Evolutionary conservation across 2,888 invertebrate genomes (phyloP), one percentile per base, ranked within the genome.

Genomic region (Lasiommata megera): DNA sequence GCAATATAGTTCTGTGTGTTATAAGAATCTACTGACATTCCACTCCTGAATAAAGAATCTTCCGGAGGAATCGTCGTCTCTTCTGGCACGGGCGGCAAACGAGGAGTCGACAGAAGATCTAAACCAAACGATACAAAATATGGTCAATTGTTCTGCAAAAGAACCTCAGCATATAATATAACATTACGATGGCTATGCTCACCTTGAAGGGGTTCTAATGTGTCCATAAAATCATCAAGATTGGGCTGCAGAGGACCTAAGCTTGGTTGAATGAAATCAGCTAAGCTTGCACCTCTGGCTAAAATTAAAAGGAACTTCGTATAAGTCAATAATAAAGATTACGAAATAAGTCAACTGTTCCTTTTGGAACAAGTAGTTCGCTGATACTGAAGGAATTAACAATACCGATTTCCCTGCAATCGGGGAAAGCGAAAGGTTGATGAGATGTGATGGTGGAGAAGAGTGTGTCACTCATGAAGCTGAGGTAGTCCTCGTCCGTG

Each of bases 231-330:
- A 87, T 98, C 98, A 78, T 98, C 98, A 74, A 99, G 93, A 88
- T 97, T 98, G 65, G 99, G 99, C 87, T 99, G 99, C 61, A 99
- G 91, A 54, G 99, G 98, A 38, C 98, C 96, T 75, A 99, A 93
- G 79, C 98, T 98, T 53, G 99, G 99, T 89, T 99, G 99, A 83
- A 99, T 98, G 78, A 99, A 97, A 89, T 99, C 98, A 48, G 98
- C 97, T 77, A 96, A 92, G 73, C 95, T 96, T 54, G 97, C 96
- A 67, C 94, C 95, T 80, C 96, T 94, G 51, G 96, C 96, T 96
- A 83, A 87, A 92, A 84, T 61, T 58, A 63, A 67, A 62, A 68
- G 46, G 48, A 65, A 62, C 57, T 34, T 41, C 31, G 54, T 60
- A 58, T 57, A 54, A 58, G 52, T 56, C 56, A 38, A 51, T 18